These are phyloP conservation scores for Chlorops oryzae DNA, from an alignment of 1,140 invertebrate species.

Conservation along the genomic window DNA sequence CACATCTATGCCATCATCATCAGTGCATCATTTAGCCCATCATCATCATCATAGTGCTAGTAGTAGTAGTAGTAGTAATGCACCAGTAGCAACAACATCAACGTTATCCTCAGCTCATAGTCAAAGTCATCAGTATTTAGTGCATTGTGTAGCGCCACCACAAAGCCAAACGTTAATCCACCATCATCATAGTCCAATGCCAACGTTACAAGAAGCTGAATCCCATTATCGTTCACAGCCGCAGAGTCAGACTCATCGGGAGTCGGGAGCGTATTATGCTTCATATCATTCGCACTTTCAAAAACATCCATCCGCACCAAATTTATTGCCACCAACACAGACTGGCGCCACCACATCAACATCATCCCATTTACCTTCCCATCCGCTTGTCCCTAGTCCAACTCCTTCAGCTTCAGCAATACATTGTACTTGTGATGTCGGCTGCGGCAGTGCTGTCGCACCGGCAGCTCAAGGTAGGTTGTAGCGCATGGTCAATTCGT, in stretches of 20 bases:
- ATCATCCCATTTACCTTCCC: constrained; percentile 3
- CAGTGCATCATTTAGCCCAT: constrained; percentile 18
- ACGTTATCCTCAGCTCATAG: constrained; percentile 41
- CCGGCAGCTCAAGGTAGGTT: constrained; percentile 47
- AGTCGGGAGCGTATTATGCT: constrained; percentile 8
- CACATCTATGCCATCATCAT: constrained; percentile 15
- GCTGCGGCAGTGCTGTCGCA: neutral
- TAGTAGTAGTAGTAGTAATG: constrained; percentile 33
- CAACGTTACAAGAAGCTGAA: constrained; percentile 41
- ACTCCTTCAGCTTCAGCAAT: constrained; percentile 43
- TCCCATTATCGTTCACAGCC: constrained; percentile 18
- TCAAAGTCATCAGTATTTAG: constrained; percentile 46
- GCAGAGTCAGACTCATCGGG: constrained; percentile 8
- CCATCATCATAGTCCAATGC: constrained; percentile 42
- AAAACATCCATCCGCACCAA: constrained; percentile 44
- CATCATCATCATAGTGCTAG: constrained; percentile 19
- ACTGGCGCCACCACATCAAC: constrained; percentile 34
- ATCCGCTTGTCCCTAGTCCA: too few species aligned
- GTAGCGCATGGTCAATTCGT: constrained; percentile 40
- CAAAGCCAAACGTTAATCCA: constrained; percentile 24
- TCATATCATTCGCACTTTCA: constrained; percentile 44
- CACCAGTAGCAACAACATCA: constrained; percentile 35
- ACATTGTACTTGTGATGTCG: constrained; percentile 44
- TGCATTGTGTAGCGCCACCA: constrained; percentile 44
- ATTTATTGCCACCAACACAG: constrained; percentile 35